Base-by-base conservation (phyloP, 2,113 vertebrate genomes). In the Mola mola region DNA sequence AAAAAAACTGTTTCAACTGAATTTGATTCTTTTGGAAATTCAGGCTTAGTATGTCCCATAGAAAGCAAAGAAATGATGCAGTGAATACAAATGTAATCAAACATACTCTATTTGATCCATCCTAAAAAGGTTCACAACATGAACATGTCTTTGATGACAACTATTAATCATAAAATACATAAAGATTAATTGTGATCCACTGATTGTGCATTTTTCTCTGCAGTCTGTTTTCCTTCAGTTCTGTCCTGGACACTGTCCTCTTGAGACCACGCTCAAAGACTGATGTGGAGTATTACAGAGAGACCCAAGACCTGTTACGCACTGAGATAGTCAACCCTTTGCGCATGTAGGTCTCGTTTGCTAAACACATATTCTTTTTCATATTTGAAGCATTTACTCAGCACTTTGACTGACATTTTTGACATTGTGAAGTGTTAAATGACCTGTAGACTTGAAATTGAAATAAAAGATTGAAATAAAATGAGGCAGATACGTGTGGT, bases 201-300 rank as follows among this genome's bases (percentile, higher is more conserved):
- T 26, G 2, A 29, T 24, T 61, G 29, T 60, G 1, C 25, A 0
- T 28, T 67, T 9, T 78, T 38, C 53, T 51, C 25, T 63, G 40
- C 90, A 99, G 97, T 89, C 89, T 99, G n/a, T 99, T 99, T 87
- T 95, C 97, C 52, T 98, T 99, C 83, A 98, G 96, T 78, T 98
- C 96, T 22, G 97, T 97, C 47, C 88, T 99, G 90, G 97, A 99
- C 86, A 98, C 96, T 1, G 96, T 99, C 60, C 88, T 99, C 70
- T 92, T 99, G 66, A 94, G 97, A 87, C 97, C 97, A 25, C 95
- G 96, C 82, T 95, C 95, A 82, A 96, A 97, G 81, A 97, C 94
- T 1, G 97, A 99, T 2, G 96, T 98, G 15, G 96, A 98, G 77
- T 98, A 96, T 86, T 99, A 99, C 4, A 94, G 94, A 61, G 97